Evolutionary conservation across 2,113 vertebrate genomes (phyloP), one percentile per base, ranked within the genome.

Genomic region (Cephalopholis sonnerati): DNA sequence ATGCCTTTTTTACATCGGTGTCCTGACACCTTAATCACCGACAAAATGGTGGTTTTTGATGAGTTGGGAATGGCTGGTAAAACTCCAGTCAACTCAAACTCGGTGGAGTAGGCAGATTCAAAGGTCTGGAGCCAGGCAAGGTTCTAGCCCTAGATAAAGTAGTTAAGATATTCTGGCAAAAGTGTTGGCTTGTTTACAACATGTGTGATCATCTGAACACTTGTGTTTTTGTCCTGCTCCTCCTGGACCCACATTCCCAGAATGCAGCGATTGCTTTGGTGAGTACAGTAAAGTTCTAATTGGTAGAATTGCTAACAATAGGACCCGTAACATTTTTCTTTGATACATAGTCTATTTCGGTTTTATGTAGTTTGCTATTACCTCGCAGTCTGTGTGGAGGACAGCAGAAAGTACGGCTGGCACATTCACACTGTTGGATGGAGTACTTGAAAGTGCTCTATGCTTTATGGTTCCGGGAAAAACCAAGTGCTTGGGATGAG

Each of bases 401-500:
- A 61, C 59, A 1, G 20, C 29, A n/a, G 22, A 3, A 72, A 32
- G 48, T 22, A 44, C 62, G 12, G 29, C 24, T 55, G 27, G 50
- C 25, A 67, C n/a, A 54, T n/a, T 55, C 46, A 54, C 63, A 46
- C n/a, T 39, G 46, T 63, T 11, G 8, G 8, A 54, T 22, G n/a
- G 20, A 5, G 18, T 55, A 57, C 18, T n/a, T 25, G 48, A 64
- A 75, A 70, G 65, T 29, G 22, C 55, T 48, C 44, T 25, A 1
- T 63, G 51, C 62, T 70, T 73, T 44, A 64, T 36, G 17, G 48
- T 70, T 66, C 39, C 53, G 55, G 58, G 29, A 61, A 25, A 89
- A 84, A 86, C 54, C 6, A 71, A 74, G 73, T 65, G 11, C 46
- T 67, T 2, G 1, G 78, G 58, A 71, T 84, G 90, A 87, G 76